Evolutionary conservation across 2,888 invertebrate genomes (phyloP), one percentile per base, ranked within the genome.

Genomic region (Priocnemis perturbator): DNA sequence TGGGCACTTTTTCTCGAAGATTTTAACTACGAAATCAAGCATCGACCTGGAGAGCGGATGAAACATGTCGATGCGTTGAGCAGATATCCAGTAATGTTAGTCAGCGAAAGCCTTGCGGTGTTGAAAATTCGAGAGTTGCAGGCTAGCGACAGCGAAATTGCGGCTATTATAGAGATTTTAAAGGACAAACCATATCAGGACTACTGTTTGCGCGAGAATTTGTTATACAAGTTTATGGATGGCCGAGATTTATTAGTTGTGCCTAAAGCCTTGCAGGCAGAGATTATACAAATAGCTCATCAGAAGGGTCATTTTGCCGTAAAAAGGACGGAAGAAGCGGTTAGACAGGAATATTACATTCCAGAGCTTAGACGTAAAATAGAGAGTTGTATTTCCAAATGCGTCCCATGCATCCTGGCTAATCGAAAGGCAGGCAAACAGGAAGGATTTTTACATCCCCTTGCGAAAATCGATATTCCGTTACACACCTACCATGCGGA

Each of bases 401-500:
- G 58, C 15, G 7, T 64, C 3, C 14, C 20, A 14, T 64, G 52
- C 2, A 64, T 64, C 19, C 30, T 57, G n/a, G 50, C 64, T 0
- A 53, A 62, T 1, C 37, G 58, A 1, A 64, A 64, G 9, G 11
- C 9, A 3, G 52, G 44, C 14, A 48, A 37, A 21, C 44, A 56
- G 15, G 63, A 56, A 26, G 48, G 63, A 2, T 63, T 47, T 5
- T 30, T 64, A 4, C 7, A 59, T 50, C 3, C 19, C 2, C 47
- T 50, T 26, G 26, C n/a, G 2, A 11, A 63, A 45, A 9, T 20
- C 0, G 56, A 47, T 15, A 1, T 3, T 2, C 63, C 63, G 2
- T 15, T 63, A 3, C 45, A 56, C 7, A 72, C 67, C 2, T 64
- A 58, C 20, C 58, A 64, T 4, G 9, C 57, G 1, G 64, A 64